Base-by-base conservation (phyloP, 1,140 invertebrate species). In the Olivierus martensii region DNA sequence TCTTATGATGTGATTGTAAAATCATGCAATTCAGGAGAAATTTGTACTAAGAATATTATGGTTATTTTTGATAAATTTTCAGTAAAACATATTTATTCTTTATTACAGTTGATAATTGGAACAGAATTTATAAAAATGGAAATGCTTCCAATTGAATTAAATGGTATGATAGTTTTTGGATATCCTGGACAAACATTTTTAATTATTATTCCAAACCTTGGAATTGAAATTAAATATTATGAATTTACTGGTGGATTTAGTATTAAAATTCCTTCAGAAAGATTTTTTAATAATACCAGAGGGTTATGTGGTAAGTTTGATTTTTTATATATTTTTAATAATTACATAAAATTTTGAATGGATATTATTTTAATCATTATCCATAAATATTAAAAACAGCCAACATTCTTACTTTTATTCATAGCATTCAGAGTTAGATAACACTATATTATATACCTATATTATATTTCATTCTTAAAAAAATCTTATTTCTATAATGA, bases 211-310 rank as follows among this genome's bases (percentile, higher is more conserved):
- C 58, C 63, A 9, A 46, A 53, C 12, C 56, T 67, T 10, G 52
- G 61, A 17, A 41, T 68, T 7, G 65, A 67, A 57, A 62, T 67
- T 11, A 53, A 60, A 6, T 68, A 65, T 46, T 66, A 61, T 41
- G 52, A 63, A 19, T 57, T 62, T 28, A 64, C 64, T 48, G 63
- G 56, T 43, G 77, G 74, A 14, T 82, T 83, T 56, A 69, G 68
- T 0, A 67, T 87, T 2, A 75, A 71, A 51, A 37, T 78, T 3
- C 83, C 85, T 0, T 85, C 84, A 1, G 76, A 78, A 44, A 70
- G 79, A 18, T 87, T 85, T 65, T 75, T 73, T 12, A 78, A 78
- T 52, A 77, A 77, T 48, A 78, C 81, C 34, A 81, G 86, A 67
- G 86, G 85, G 38, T 66, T 88, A 1, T 88, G 85, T 65, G 84